Evolutionary conservation across 2,113 vertebrate genomes (phyloP).

Genomic region (Notiomystis cincta): DNA sequence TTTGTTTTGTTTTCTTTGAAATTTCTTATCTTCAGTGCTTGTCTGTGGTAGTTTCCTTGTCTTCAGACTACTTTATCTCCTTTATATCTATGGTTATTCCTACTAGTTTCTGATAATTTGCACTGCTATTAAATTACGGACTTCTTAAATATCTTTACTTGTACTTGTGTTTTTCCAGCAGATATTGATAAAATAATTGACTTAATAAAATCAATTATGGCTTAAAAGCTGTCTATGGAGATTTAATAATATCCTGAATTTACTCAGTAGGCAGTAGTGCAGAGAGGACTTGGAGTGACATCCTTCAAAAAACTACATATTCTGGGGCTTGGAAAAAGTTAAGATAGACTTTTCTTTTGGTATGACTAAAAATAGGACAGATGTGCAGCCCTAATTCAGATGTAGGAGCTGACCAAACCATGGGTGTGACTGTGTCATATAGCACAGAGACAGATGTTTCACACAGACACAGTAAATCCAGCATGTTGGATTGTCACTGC

Average conservation of each 20-base stretch:
- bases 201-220: background rate
- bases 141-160: background rate
- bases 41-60: background rate
- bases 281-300: background rate
- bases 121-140: background rate
- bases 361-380: background rate
- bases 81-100: background rate
- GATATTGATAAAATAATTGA: background rate
- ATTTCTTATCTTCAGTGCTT: background rate
- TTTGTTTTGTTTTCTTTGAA: background rate
- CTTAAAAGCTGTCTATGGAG: background rate
- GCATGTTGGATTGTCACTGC: background rate
- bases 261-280: background rate
- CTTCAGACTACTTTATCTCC: background rate
- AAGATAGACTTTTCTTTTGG: background rate
- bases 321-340: background rate
- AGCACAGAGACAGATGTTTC: background rate
- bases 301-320: background rate
- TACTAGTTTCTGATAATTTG: background rate
- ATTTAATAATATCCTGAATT: background rate
- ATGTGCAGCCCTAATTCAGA: background rate
- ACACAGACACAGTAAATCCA: fast-evolving
- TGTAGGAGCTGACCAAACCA: background rate
- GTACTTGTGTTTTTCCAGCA: background rate
- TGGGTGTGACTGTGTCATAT: background rate